Evolutionary conservation across 2,888 invertebrate species (phyloP).

Genomic region (Hypomecis atomaria): DNA sequence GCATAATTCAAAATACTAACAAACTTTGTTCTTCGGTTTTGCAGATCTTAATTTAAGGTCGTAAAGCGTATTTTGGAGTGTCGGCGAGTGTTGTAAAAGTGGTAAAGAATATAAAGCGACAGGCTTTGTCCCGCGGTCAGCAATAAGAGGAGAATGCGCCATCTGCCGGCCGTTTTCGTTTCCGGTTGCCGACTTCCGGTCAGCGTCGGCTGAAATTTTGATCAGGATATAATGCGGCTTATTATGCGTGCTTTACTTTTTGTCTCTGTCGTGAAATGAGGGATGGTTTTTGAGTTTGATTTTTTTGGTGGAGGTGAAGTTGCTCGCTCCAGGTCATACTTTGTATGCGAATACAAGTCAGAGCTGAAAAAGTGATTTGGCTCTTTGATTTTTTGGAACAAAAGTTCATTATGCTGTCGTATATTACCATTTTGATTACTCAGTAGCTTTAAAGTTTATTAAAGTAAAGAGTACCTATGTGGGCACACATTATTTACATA

Average conservation of each 20-base stretch:
- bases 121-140: conserved; percentile 77
- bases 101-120: conserved; percentile 59
- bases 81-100: conserved; percentile 7
- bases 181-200: conserved; percentile 68
- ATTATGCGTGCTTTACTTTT: conserved; percentile 57
- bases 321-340: conserved; percentile 6
- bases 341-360: neutral
- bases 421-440: too few species aligned
- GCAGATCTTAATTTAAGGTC: conserved; percentile 29
- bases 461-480: too few species aligned
- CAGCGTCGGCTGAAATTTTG: conserved; percentile 69
- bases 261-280: conserved; percentile 41
- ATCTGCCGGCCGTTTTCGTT: conserved; percentile 73
- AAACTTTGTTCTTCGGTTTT: conserved; percentile 41
- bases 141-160: conserved; percentile 79
- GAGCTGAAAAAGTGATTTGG: neutral
- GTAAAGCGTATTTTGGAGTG: conserved; percentile 47
- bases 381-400: neutral
- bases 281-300: conserved; percentile 18
- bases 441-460: too few species aligned
- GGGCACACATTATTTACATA: too few species aligned
- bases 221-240: conserved; percentile 71
- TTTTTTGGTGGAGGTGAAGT: conserved; percentile 27
- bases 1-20: conserved; percentile 69
- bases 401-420: neutral